Percentiles rank a stretch among this genome's conserved stretches.
These are phyloP conservation scores for Pogonomyrmex barbatus DNA, from an alignment of 1,140 invertebrate species.

Conservation along the genomic window DNA sequence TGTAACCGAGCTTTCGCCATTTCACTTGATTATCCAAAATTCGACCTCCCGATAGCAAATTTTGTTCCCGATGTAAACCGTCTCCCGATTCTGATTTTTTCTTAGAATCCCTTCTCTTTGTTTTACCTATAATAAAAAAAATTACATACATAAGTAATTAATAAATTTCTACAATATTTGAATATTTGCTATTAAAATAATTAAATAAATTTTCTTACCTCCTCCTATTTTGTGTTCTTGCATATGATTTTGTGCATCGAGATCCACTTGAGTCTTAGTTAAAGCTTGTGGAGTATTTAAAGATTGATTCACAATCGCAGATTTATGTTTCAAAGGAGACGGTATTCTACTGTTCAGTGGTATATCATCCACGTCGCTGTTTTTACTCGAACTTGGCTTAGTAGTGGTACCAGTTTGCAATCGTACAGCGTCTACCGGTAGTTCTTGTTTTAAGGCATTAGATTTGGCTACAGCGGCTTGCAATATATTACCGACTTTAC, in stretches of 20 bases:
- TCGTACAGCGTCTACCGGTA: slow-evolving; percentile 75
- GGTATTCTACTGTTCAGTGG: slow-evolving; percentile 85
- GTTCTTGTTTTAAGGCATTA: slow-evolving; percentile 85
- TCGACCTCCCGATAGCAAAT: slow-evolving; percentile 84
- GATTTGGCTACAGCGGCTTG: slow-evolving; percentile 82
- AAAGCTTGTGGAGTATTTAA: slow-evolving; percentile 79
- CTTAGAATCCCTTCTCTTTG: slow-evolving; percentile 86
- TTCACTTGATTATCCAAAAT: slow-evolving; percentile 84
- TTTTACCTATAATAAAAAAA: slow-evolving; percentile 80
- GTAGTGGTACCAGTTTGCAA: slow-evolving; percentile 73
- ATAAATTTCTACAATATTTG: background rate
- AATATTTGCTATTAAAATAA: background rate
- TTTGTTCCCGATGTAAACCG: slow-evolving; percentile 84
- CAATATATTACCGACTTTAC: slow-evolving; percentile 83
- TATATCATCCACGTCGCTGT: slow-evolving; percentile 84
- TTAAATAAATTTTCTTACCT: slow-evolving; percentile 76
- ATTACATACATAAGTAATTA: slow-evolving; percentile 18
- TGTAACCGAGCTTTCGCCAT: slow-evolving; percentile 85
- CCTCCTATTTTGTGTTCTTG: slow-evolving; percentile 86
- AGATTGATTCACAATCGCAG: slow-evolving; percentile 79
- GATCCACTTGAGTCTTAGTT: slow-evolving; percentile 80
- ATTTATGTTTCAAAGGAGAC: slow-evolving; percentile 84
- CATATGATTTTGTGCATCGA: slow-evolving; percentile 83
- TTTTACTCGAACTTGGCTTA: slow-evolving; percentile 81
- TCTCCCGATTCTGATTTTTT: slow-evolving; percentile 86